Evolutionary conservation across 37 sponge, comb jelly and placozoan species (phyloP).

Genomic region (Aplysina aerophoba): DNA sequence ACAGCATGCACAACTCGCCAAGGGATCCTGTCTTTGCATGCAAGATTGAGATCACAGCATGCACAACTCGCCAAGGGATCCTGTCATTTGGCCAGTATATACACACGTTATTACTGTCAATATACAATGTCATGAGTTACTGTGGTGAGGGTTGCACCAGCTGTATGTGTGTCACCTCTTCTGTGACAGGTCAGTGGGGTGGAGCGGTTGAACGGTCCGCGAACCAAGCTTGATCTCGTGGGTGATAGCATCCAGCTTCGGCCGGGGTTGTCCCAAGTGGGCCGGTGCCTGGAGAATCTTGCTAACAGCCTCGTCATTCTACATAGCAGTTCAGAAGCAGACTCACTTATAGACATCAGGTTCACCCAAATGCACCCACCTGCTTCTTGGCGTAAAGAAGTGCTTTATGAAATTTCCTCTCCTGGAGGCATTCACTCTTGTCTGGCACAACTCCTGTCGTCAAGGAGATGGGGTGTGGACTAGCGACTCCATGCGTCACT

Average conservation of each 20-base stretch:
- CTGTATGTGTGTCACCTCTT: too few species aligned
- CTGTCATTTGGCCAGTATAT: too few species aligned
- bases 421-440: slow-evolving; percentile 52
- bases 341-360: background rate
- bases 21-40: too few species aligned
- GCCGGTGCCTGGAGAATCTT: background rate
- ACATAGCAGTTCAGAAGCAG: background rate
- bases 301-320: background rate
- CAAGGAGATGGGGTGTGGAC: slow-evolving; percentile 27
- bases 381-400: slow-evolving; percentile 73
- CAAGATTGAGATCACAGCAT: too few species aligned
- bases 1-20: too few species aligned
- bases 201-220: background rate
- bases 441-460: slow-evolving; percentile 47
- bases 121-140: too few species aligned
- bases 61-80: too few species aligned
- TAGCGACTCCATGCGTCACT: background rate
- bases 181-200: too few species aligned
- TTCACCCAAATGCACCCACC: slow-evolving; percentile 32
- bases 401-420: slow-evolving; percentile 63
- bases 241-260: background rate
- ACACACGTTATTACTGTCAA: too few species aligned
- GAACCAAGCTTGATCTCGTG: slow-evolving; percentile 2
- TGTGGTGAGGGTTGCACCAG: too few species aligned
- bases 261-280: background rate